Base-by-base conservation (phyloP, 2,113 vertebrate genomes). In the Hystrix brachyura region DNA sequence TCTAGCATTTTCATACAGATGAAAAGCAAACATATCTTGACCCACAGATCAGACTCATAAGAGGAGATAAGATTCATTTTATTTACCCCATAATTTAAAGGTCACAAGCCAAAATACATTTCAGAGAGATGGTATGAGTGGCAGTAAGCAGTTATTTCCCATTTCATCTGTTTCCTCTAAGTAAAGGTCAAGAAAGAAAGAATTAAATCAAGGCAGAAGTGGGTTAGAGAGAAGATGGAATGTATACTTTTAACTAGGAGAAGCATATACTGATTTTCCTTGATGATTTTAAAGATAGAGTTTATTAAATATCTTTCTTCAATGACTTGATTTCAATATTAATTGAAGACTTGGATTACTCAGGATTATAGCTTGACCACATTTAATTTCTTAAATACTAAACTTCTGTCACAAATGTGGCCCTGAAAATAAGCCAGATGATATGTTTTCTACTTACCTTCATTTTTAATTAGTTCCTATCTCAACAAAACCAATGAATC, bases 31-130 rank as follows among this genome's bases (percentile, higher is more conserved):
- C 72, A 64, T 46, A 67, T 64, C 57, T 46, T 96, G 96, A 97
- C 98, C 96, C 79, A 93, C 1, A 67, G 94, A 96, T 91, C 95
- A 91, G 71, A 81, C 38, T 82, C 74, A 62, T 67, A 89, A 55
- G 79, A 96, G 21, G 74, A 97, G 59, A 90, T 60, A 67, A 27
- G 91, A 95, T 94, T 96, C 79, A 79, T 84, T 95, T 92, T 96
- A 94, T 97, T 96, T 97, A 96, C 69, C 89, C 86, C n/a, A 81
- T 87, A 82, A 96, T 97, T 94, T 96, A 97, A 97, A 97, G 95
- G 94, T 90, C 95, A 97, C n/a, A 87, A 93, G 83, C 23, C 95
- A 83, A 97, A 97, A 94, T 76, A 96, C 60, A 95, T 97, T 95
- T 96, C 88, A 89, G 94, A 87, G 85, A 95, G 78, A 87, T 21